Base-by-base conservation (phyloP, 2,797 vertebrate species). In the Smutsia temminckii region DNA sequence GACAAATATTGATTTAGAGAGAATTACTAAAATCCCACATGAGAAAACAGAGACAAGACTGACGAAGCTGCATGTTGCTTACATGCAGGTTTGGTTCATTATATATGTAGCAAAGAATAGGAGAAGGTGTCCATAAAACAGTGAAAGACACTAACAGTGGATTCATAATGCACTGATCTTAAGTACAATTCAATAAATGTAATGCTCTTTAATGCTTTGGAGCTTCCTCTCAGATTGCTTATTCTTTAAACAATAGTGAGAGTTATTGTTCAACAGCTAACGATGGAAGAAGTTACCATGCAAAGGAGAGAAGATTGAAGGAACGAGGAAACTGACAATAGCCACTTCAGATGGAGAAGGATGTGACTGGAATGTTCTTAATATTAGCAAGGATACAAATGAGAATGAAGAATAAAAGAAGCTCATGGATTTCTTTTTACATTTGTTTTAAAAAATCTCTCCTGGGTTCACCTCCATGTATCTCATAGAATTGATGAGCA, bases 1-100 rank as follows among this genome's bases (percentile, higher is more conserved):
- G 77, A 79, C 59, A 95, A 94, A 94, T 96, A 97, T 93, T 96
- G 96, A 97, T 97, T 97, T 93, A 59, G 40, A 94, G 34, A 94
- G 89, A 96, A 95, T 92, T 84, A 93, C 85, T 87, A 85, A 97
- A 96, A 96, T 89, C 85, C 74, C 72, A 53, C 23, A 63, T 64
- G 86, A 95, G 75, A 91, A 97, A 91, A 86, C 17, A 17, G 14
- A 96, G 27, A 85, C 29, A 86, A 37, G 75, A 53, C 72, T 91
- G 88, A 85, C 63, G 21, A 96, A 89, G 55, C 42, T 32, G 25
- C 57, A 42, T 34, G 32, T 23, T 95, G 66, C 84, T 93, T 83
- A 72, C 42, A 34, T 3, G 3, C 29, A 77, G 37, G 55, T 46
- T 53, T 69, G 4, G 27, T 77, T 29, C 17, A 78, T 96, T 94